A percentile compares a stretch with the other conserved stretches of the same genome.
phyloP scores from a whole-genome alignment of 2,113 vertebrate species.

The Odocoileus virginianus region DNA sequence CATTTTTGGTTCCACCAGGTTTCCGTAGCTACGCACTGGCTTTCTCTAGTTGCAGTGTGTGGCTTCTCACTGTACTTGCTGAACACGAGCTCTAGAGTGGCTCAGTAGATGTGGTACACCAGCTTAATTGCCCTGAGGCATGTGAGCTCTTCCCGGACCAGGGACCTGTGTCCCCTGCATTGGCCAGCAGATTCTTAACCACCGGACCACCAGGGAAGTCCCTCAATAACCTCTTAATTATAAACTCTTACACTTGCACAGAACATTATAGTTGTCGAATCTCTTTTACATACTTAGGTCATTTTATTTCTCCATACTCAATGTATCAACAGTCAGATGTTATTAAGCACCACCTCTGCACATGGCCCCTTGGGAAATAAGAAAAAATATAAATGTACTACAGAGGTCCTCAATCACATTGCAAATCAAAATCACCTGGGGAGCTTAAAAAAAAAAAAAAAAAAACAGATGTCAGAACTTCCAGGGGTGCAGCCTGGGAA shows the following conservation, averaged over 20 bases:
- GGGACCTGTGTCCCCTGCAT: background rate
- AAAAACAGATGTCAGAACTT: background rate
- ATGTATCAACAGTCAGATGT: background rate
- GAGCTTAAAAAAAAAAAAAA: background rate
- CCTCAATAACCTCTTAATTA: background rate
- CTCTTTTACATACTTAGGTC: background rate
- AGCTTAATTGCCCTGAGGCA: background rate
- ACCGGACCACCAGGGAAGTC: background rate
- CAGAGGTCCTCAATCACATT: background rate
- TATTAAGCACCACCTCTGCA: background rate
- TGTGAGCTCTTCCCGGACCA: background rate
- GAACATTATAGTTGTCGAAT: background rate
- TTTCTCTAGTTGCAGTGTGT: background rate
- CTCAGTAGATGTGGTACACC: background rate
- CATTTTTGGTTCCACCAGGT: background rate
- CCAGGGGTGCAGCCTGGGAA: background rate
- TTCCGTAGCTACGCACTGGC: background rate
- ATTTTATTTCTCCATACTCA: background rate
- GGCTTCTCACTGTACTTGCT: background rate
- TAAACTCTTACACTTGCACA: background rate
- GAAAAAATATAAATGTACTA: background rate
- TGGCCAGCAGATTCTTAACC: background rate
- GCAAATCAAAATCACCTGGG: background rate
- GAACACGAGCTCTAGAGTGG: background rate
- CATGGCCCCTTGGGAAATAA: background rate